Conservation (phyloP, 2,113 vertebrate species). For the Sander vitreus region DNA sequence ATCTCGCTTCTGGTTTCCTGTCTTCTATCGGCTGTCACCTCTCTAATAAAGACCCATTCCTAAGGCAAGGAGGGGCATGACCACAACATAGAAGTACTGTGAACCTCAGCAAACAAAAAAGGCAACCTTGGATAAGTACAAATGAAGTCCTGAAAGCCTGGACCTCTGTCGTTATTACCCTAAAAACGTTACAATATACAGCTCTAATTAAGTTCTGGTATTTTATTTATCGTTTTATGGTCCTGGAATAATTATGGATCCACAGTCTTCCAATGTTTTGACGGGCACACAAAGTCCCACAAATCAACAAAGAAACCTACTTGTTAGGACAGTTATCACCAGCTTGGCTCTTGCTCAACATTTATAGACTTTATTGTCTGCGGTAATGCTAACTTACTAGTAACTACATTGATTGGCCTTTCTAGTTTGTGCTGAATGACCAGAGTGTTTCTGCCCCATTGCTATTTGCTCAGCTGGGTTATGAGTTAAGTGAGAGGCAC, state of each 20-base stretch:
- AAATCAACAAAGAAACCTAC: not conserved
- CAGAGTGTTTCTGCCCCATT: slow-evolving; percentile 16
- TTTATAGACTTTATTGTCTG: not conserved
- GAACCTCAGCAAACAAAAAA: not conserved
- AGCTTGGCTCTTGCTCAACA: not conserved
- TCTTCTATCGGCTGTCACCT: not conserved
- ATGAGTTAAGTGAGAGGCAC: slow-evolving; percentile 45
- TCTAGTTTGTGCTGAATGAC: not conserved
- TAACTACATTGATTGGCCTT: not conserved
- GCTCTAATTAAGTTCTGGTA: no score
- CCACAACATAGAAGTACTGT: not conserved
- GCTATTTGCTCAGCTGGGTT: slow-evolving; percentile 31
- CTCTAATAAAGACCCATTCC: not conserved
- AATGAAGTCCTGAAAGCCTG: not conserved
- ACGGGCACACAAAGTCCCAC: not conserved
- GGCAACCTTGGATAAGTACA: not conserved
- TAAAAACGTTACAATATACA: no score
- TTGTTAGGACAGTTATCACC: not conserved
- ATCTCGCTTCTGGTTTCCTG: not conserved
- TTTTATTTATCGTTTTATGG: not conserved
- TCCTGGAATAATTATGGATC: not conserved
- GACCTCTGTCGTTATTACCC: no score
- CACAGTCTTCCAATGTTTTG: not conserved
- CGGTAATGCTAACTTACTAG: not conserved
- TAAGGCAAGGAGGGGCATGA: not conserved